Percentiles rank a stretch among this genome's conserved stretches.
Evolutionary conservation across 2,113 vertebrate species (phyloP).

Genomic region (Cyphotilapia sp.): DNA sequence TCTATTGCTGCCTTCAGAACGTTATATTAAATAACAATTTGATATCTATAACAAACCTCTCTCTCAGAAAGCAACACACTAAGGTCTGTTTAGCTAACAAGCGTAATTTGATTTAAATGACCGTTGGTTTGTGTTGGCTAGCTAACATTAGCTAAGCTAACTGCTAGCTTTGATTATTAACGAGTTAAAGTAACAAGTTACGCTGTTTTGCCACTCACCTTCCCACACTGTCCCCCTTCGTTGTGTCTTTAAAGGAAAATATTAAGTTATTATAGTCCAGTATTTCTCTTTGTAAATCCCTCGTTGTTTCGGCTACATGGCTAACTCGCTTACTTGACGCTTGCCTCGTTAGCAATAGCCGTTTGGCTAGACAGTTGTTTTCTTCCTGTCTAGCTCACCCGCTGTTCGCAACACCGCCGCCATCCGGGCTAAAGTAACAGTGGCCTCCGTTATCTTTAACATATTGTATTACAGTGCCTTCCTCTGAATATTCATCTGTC

Average conservation of each 20-base stretch:
- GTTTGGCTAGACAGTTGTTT: not conserved
- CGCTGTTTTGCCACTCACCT: conserved; percentile 11
- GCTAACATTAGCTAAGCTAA: conserved; percentile 6
- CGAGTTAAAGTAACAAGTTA: not conserved
- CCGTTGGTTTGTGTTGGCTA: not conserved
- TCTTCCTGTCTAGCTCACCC: not conserved
- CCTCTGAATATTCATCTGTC: not conserved
- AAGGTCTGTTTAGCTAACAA: not conserved
- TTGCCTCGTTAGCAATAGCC: conserved; percentile 30
- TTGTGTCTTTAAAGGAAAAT: not conserved
- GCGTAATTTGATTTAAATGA: not conserved
- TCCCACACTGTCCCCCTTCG: not conserved
- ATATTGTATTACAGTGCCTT: not conserved
- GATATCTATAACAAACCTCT: not conserved
- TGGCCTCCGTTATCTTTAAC: not conserved
- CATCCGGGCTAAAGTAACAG: not conserved
- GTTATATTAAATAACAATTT: not conserved
- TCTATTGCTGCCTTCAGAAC: not conserved
- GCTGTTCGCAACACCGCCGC: not conserved
- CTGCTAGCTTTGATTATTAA: not conserved
- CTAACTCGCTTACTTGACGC: not conserved
- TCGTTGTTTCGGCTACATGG: conserved; percentile 11
- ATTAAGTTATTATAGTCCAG: not conserved
- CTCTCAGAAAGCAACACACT: not conserved
- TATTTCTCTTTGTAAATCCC: not conserved